Conservation (phyloP, 2,113 vertebrate species). For the Pollachius pollachius region DNA sequence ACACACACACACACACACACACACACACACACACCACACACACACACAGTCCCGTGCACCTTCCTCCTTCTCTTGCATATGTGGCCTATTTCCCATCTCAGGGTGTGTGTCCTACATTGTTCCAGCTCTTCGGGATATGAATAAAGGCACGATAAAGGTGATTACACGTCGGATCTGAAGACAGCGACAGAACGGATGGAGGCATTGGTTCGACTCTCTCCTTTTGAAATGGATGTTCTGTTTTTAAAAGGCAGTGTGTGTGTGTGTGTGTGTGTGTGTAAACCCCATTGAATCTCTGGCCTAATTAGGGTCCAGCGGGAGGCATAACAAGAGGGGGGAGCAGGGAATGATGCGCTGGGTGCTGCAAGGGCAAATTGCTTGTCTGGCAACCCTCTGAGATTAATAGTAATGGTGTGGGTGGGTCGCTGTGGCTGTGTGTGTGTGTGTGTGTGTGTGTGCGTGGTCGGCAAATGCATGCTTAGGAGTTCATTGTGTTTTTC, state of each 20-base stretch:
- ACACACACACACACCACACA: not conserved
- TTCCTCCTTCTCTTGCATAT: constrained; percentile 47
- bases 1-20: too few species aligned
- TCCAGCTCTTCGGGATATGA: constrained; percentile 48
- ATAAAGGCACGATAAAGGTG: constrained; percentile 43
- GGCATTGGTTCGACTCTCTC: constrained; percentile 13
- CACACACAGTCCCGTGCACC: not conserved
- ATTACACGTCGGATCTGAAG: constrained; percentile 5
- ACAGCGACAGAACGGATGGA: constrained; percentile 19
- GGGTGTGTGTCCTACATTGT: constrained; percentile 74
- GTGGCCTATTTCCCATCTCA: constrained; percentile 70
- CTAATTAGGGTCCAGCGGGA: constrained; percentile 1
- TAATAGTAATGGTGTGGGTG: not conserved
- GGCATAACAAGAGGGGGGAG: not conserved
- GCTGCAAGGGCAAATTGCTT: not conserved
- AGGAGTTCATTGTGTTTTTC: too few species aligned
- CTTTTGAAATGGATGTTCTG: not conserved
- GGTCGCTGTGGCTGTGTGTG: constrained; percentile 3
- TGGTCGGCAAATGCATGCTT: not conserved
- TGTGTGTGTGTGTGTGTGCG: constrained; percentile 15
- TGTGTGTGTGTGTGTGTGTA: too few species aligned
- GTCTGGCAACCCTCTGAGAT: not conserved
- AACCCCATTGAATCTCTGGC: not conserved
- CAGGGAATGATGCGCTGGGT: not conserved
- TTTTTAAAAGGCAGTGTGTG: not conserved